These are phyloP conservation scores for Metellina segmentata DNA, from an alignment of 2,888 invertebrate species.

Conservation along the genomic window DNA sequence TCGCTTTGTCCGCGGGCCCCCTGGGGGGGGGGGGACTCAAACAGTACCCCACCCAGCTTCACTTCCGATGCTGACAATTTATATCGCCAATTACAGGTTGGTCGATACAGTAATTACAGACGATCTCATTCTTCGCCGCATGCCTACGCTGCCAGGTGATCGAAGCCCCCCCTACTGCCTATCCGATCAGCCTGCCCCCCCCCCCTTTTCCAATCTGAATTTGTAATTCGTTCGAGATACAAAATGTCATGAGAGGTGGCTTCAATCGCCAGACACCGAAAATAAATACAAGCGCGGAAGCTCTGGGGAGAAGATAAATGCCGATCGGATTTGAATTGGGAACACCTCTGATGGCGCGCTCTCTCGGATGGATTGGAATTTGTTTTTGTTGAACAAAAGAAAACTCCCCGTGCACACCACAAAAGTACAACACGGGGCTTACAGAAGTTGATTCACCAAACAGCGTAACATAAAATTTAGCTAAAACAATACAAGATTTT, in stretches of 20 bases:
- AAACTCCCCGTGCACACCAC: too few relatives aligned
- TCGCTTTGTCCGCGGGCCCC: constrained; percentile 49
- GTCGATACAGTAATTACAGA: constrained; percentile 72
- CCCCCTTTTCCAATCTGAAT: constrained; percentile 27
- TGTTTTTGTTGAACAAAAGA: too few relatives aligned
- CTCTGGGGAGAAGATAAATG: background rate
- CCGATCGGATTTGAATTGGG: too few relatives aligned
- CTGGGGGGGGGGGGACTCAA: constrained; percentile 44
- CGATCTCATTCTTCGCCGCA: constrained; percentile 54
- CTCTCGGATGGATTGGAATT: too few relatives aligned
- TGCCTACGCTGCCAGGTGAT: constrained; percentile 69
- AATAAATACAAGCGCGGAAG: constrained; percentile 17
- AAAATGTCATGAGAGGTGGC: constrained; percentile 23
- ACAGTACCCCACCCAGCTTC: constrained; percentile 35
- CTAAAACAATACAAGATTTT: too few relatives aligned
- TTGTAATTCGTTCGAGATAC: constrained; percentile 49
- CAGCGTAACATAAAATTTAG: too few relatives aligned
- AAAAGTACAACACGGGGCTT: too few relatives aligned
- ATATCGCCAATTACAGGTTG: constrained; percentile 74
- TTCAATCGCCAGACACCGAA: background rate
- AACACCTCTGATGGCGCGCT: too few relatives aligned
- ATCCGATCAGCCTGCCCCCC: background rate
- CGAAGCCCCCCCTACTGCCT: constrained; percentile 1
- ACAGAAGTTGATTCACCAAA: too few relatives aligned
- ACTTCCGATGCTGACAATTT: constrained; percentile 76